Evolutionary conservation across 2,113 vertebrate genomes (phyloP).

Genomic region (Symphodus melops): DNA sequence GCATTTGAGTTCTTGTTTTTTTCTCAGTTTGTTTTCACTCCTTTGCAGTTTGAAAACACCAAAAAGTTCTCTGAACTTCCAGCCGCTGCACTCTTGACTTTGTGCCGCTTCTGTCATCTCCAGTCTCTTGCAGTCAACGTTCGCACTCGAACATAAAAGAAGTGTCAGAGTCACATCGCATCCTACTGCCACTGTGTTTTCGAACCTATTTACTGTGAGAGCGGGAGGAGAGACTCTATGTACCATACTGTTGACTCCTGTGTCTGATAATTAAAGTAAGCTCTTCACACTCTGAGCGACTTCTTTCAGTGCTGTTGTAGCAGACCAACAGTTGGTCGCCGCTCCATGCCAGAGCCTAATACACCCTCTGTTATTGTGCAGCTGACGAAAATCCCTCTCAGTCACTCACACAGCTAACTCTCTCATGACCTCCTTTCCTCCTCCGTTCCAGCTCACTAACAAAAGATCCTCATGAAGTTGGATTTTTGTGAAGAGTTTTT

Average conservation of each 20-base stretch:
- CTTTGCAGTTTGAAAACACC: slow-evolving; percentile 15
- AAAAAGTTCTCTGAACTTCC: slow-evolving; percentile 1
- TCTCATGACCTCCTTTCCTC: slow-evolving; percentile 72
- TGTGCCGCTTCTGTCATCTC: slow-evolving; percentile 22
- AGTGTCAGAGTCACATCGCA: slow-evolving; percentile 1
- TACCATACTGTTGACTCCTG: slow-evolving; percentile 57
- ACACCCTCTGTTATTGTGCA: slow-evolving; percentile 65
- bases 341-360: slow-evolving; percentile 58
- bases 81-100: slow-evolving; percentile 25
- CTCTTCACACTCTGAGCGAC: slow-evolving; percentile 60
- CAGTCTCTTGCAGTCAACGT: slow-evolving; percentile 4
- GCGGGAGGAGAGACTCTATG: slow-evolving; percentile 29
- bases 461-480: slow-evolving; percentile 13
- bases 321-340: slow-evolving; percentile 61
- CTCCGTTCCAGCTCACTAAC: slow-evolving; percentile 37
- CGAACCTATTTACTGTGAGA: slow-evolving; percentile 31
- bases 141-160: slow-evolving; percentile 23
- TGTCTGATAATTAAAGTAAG: slow-evolving; percentile 77
- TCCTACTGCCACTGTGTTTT: slow-evolving; percentile 32
- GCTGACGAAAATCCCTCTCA: slow-evolving; percentile 68
- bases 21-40: not conserved
- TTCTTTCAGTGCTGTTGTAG: slow-evolving; percentile 54
- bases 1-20: not conserved
- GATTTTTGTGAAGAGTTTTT: slow-evolving; percentile 1
- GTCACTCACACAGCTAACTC: slow-evolving; percentile 68